Evolutionary conservation across 2,797 vertebrate species (phyloP), one percentile per base, ranked within the genome.

Genomic region (Iguana delicatissima): DNA sequence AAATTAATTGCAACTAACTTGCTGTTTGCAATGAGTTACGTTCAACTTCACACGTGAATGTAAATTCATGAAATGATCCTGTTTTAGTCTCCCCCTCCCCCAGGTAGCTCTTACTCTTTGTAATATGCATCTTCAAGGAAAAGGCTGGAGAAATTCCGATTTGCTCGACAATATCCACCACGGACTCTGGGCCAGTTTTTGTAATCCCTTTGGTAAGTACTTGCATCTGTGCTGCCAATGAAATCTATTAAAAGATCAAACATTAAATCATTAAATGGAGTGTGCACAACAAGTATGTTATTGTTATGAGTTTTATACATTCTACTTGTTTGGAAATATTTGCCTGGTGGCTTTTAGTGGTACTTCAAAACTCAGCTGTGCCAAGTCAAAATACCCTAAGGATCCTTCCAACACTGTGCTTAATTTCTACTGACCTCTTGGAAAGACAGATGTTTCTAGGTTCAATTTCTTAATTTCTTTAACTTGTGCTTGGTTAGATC

Each of bases 121-220:
- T 91, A 94, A 91, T 1, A 72, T 1, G 1, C n/a, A 0, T 96
- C 93, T 46, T 81, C 1, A 0, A 89, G 32, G 18, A 95, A 84
- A 80, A 96, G 0, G 0, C 86, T 92, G 52, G 94, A 93, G 84
- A 87, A 35, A 18, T 24, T 93, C 1, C 14, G 46, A 0, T 76
- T 55, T 72, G 8, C 76, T 67, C 29, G 87, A 16, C 22, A 84
- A 3, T 3, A 0, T 22, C 64, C 93, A 55, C 0, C 9, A 3
- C 0, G 22, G 62, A 24, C 7, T 89, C 50, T 82, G 0, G 0
- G n/a, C n/a, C 0, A 22, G 62, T 0, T 0, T 57, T 85, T 52
- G 2, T 90, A 96, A 62, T 95, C 80, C 8, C 52, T 84, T n/a
- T 86, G 74, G 86, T 96, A 96, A 87, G 83, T 90, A 87, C 77